These are phyloP conservation scores for Camponotus vicinus DNA, from an alignment of 1,140 invertebrate genomes.

Conservation along the genomic window DNA sequence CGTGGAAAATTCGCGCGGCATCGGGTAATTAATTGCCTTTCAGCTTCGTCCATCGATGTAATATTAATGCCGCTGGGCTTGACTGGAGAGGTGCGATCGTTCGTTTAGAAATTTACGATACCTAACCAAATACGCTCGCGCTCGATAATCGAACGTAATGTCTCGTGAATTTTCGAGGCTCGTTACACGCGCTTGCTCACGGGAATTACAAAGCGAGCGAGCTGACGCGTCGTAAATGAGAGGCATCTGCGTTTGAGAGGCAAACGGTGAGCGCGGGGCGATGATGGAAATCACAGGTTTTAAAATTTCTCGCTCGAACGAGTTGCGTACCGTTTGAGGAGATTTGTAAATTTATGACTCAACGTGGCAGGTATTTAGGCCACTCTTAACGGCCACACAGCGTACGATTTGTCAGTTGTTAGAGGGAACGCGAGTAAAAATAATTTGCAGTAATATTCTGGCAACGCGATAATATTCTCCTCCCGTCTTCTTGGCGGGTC, in stretches of 20 bases:
- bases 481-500: slow-evolving; percentile 3
- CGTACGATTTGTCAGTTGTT: slow-evolving; percentile 53
- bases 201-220: slow-evolving; percentile 54
- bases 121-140: slow-evolving; percentile 48
- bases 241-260: slow-evolving; percentile 51
- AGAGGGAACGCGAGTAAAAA: slow-evolving; percentile 33
- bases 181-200: slow-evolving; percentile 35
- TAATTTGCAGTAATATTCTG: slow-evolving; percentile 49
- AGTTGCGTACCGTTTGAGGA: slow-evolving; percentile 14
- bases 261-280: slow-evolving; percentile 18
- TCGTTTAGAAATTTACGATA: slow-evolving; percentile 62
- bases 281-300: slow-evolving; percentile 60
- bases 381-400: slow-evolving; percentile 37
- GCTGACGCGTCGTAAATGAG: slow-evolving; percentile 57
- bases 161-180: slow-evolving; percentile 63
- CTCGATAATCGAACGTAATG: slow-evolving; percentile 61
- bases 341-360: slow-evolving; percentile 59
- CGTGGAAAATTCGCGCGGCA: slow-evolving; percentile 2
- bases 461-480: slow-evolving; percentile 10
- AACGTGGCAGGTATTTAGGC: slow-evolving; percentile 42
- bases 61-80: slow-evolving; percentile 44
- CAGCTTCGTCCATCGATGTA: slow-evolving; percentile 45
- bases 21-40: slow-evolving; percentile 59
- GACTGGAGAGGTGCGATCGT: slow-evolving; percentile 39
- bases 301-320: slow-evolving; percentile 49